Evolutionary conservation across 1,140 invertebrate species (phyloP), one percentile per base, ranked within the genome.

Genomic region (Leptinotarsa lineolata): DNA sequence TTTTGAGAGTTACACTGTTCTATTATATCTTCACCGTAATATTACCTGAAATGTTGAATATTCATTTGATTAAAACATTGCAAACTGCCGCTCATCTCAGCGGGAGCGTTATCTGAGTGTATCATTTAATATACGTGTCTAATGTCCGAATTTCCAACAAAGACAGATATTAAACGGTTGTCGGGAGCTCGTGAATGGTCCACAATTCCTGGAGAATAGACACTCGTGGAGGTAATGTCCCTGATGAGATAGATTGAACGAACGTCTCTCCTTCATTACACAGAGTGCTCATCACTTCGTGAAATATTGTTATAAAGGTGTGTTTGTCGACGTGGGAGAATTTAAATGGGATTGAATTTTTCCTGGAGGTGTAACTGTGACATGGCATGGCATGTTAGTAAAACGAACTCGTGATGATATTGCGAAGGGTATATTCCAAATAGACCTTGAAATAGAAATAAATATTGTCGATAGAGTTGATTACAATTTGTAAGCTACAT

Each of bases 91-190:
- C 30, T 39, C 30, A 39, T 39, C 30, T 39, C 30, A 11, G 8
- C 30, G 30, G 30, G 30, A 39, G 30, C 8, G 11, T 39, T 39
- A 39, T 54, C 48, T 16, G 48, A 54, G 48, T 54, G 16, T 54
- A 54, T 18, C 48, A 54, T 54, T 54, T 18, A 15, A 54, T 54
- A 16, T 54, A 15, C 48, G n/a, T 54, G 12, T 54, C 48, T 16
- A 54, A 54, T 54, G 48, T 54, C 48, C 48, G 48, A 54, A 54
- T 54, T 54, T 54, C 48, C 48, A 54, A 54, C 48, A 54, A 54
- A 54, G 48, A 54, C 48, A 15, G 48, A 54, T 54, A 54, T 18
- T 54, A 54, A 54, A 54, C 48, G 16, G 48, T 54, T 54, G 48
- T 54, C 48, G 48, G 30, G 16, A 54, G 48, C n/a, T 54, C 4